phyloP scores from a whole-genome alignment of 92 coral and sea anemone genomes.

The Parazoanthus atlanticus region DNA sequence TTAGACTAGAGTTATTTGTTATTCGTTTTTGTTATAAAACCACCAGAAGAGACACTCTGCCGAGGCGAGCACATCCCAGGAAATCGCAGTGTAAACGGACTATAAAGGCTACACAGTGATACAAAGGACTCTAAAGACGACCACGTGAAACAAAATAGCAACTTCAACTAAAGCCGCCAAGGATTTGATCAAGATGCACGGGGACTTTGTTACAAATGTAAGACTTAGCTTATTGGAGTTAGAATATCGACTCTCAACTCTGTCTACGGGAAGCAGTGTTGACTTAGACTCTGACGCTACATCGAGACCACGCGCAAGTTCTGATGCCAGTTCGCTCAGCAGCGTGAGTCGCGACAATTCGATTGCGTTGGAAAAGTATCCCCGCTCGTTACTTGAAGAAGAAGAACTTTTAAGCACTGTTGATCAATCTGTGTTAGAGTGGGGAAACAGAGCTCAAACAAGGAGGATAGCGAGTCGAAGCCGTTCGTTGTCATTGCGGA shows the following conservation, averaged over 20 bases:
- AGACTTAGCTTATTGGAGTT: slow-evolving; percentile 27
- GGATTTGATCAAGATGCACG: slow-evolving; percentile 23
- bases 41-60: slow-evolving; percentile 5
- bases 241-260: slow-evolving; percentile 28
- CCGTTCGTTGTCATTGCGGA: slow-evolving; percentile 13
- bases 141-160: not conserved
- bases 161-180: not conserved
- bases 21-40: slow-evolving; percentile 7
- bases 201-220: slow-evolving; percentile 3
- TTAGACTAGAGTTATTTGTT: slow-evolving; percentile 20
- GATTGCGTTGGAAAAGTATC: slow-evolving; percentile 15
- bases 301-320: slow-evolving; percentile 6
- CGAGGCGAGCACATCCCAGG: slow-evolving; percentile 1
- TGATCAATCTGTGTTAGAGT: slow-evolving; percentile 24
- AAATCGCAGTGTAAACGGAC: not conserved
- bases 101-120: not conserved
- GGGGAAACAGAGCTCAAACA: slow-evolving; percentile 35
- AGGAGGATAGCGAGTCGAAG: slow-evolving; percentile 18
- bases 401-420: slow-evolving; percentile 30
- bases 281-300: not conserved
- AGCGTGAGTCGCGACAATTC: slow-evolving; percentile 4
- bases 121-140: not conserved
- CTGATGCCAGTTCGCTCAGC: not conserved
- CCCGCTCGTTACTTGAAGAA: slow-evolving; percentile 33
- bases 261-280: slow-evolving; percentile 40